Conservation (phyloP, 2,797 vertebrate species). For the Pipistrellus pygmaeus region DNA sequence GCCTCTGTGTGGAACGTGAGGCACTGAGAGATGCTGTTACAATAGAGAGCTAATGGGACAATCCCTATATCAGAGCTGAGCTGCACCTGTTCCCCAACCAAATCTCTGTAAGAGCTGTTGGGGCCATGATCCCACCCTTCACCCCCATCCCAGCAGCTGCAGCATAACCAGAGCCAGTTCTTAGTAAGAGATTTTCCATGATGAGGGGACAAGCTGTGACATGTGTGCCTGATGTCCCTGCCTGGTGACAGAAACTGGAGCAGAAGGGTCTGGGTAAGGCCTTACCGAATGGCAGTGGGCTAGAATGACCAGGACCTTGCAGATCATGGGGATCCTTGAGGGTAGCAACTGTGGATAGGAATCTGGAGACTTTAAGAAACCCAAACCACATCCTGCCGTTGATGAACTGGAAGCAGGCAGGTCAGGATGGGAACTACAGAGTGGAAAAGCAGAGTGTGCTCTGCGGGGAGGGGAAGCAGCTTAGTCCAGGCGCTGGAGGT, state of each 20-base stretch:
- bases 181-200: conserved; percentile 68
- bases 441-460: neutral
- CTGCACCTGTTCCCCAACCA: conserved; percentile 69
- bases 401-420: neutral
- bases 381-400: neutral
- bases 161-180: conserved; percentile 39
- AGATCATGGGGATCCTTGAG: neutral
- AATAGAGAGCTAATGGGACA: neutral
- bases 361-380: neutral
- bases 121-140: neutral
- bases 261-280: neutral
- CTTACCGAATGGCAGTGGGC: neutral
- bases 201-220: conserved; percentile 64
- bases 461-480: neutral
- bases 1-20: neutral
- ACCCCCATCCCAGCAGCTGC: conserved; percentile 69
- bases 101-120: conserved; percentile 39
- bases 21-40: neutral
- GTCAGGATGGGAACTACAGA: neutral
- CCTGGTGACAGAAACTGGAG: conserved; percentile 19
- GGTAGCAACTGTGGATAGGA: neutral
- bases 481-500: neutral
- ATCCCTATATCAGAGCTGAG: neutral
- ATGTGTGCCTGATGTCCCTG: conserved; percentile 53
- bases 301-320: neutral